These are phyloP conservation scores for Calephelis perditalis DNA, from an alignment of 2,888 invertebrate genomes.

Conservation along the genomic window DNA sequence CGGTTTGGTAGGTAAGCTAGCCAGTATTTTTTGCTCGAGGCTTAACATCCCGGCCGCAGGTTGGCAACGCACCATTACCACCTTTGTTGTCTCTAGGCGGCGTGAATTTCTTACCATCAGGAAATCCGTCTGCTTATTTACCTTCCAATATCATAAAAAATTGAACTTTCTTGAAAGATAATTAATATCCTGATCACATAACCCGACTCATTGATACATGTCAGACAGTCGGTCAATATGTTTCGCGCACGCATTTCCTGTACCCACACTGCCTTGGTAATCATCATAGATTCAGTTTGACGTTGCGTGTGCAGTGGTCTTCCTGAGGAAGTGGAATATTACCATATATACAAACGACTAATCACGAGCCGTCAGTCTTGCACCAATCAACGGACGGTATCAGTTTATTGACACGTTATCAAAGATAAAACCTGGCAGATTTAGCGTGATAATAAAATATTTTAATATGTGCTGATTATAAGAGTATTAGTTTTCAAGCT, in stretches of 20 bases:
- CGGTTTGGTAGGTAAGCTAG: no score
- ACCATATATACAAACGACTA: constrained; percentile 55
- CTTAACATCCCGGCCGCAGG: no score
- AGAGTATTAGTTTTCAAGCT: no score
- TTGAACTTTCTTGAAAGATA: constrained; percentile 20
- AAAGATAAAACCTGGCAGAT: background rate
- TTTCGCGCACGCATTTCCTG: constrained; percentile 39
- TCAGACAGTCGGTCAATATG: constrained; percentile 37
- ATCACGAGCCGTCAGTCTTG: constrained; percentile 30
- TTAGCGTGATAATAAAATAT: background rate
- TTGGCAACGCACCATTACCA: no score
- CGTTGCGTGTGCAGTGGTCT: constrained; percentile 51
- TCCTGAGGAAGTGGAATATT: constrained; percentile 66
- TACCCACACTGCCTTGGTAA: constrained; percentile 33
- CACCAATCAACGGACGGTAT: constrained; percentile 19
- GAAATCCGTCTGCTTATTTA: no score
- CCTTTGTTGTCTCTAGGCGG: no score
- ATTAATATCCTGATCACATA: constrained; percentile 36
- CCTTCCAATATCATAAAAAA: no score
- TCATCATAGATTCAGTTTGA: constrained; percentile 44
- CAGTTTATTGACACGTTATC: background rate
- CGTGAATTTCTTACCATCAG: no score
- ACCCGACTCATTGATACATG: constrained; percentile 31
- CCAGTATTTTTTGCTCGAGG: no score
- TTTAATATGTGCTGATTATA: background rate